Percentiles rank a stretch among this genome's conserved stretches.
Conservation (phyloP, 2,797 vertebrate species). For the Furcifer pardalis region DNA sequence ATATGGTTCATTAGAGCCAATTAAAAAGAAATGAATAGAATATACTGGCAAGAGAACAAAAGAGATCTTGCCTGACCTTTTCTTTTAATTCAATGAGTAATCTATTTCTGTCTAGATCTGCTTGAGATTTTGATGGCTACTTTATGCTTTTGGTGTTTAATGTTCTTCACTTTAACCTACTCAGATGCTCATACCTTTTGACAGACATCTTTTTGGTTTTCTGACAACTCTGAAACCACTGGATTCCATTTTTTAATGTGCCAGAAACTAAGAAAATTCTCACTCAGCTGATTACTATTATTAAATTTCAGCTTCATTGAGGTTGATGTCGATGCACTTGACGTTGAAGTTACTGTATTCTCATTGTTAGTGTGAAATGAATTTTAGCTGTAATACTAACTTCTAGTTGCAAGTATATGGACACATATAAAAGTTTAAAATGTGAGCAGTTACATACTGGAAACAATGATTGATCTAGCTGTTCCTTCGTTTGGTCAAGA, state of each 20-base stretch:
- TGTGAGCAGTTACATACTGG: neutral
- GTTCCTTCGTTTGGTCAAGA: neutral
- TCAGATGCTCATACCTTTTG: neutral
- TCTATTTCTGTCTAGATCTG: neutral
- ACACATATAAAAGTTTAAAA: neutral
- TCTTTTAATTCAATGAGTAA: neutral
- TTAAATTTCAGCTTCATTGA: neutral
- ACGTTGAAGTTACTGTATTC: neutral
- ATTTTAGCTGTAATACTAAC: neutral
- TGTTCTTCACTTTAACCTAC: neutral
- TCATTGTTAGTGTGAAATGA: neutral
- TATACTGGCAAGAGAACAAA: slow-evolving; percentile 1
- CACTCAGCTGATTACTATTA: neutral
- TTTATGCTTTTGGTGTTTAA: neutral
- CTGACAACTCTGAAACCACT: neutral
- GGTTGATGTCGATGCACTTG: neutral
- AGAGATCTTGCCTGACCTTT: neutral
- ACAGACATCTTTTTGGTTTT: neutral
- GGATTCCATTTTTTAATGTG: neutral
- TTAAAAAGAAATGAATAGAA: slow-evolving; percentile 6
- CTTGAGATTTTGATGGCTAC: neutral
- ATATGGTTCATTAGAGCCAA: neutral
- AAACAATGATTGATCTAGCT: neutral
- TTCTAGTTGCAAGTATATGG: neutral
- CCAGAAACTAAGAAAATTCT: neutral